Base-by-base conservation (phyloP, 2,113 vertebrate genomes). In the Rhinopomastus cyanomelas region DNA sequence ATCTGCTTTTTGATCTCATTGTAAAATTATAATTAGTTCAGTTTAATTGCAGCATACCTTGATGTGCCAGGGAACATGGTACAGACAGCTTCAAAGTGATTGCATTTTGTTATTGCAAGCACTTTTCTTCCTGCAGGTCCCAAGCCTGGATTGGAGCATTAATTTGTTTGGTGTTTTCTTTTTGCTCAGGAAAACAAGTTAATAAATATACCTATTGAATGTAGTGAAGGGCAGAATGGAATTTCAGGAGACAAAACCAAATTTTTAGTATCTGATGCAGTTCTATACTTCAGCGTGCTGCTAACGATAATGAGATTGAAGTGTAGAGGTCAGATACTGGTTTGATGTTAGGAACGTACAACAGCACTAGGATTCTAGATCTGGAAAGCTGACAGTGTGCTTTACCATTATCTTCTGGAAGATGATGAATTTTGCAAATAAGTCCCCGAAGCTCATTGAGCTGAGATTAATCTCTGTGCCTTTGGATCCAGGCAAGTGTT, bases 111-210 rank as follows among this genome's bases (percentile, higher is more conserved):
- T 87, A 3, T 79, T 85, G 68, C 62, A 75, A 75, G 30, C 8
- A 25, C 11, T 61, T 16, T 85, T 85, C 15, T 82, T 90, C 27
- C 14, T 73, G 26, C 8, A 51, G 25, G 19, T 61, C 51, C 32
- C 0, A 4, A n/a, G 15, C 22, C 5, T 29, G 12, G 3, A 12
- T 71, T 82, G 19, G 42, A 46, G 66, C 1, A 1, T 3, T 2
- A 7, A 3, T 20, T 21, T 42, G 39, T 42, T 27, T 39, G 22
- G 26, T 39, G 32, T 6, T 56, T 37, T 16, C 9, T 16, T 37
- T 27, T 34, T 3, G 1, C 29, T 49, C n/a, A 32, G 30, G 9
- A 11, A 25, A 32, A 66, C 51, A 22, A 65, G 8, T 34, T 44
- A 56, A 30, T 57, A 66, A 83, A 17, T 60, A 12, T 1, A 39